Conservation (phyloP, 2,888 invertebrate species). For the Malthinus flaveolus region DNA sequence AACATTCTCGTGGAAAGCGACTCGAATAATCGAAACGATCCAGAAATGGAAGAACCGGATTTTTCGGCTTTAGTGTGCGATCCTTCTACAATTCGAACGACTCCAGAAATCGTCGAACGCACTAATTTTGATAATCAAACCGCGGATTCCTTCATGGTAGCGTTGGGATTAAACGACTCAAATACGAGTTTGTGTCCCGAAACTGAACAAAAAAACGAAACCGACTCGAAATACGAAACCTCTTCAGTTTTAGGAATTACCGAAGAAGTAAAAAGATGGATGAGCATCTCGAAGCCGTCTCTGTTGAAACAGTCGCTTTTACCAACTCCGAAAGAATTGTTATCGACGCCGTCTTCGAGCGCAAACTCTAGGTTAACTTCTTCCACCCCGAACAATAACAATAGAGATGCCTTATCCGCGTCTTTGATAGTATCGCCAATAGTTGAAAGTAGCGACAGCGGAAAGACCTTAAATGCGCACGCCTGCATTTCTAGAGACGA, state of each 20-base stretch:
- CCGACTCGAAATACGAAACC: constrained; percentile 3
- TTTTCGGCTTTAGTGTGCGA: background rate
- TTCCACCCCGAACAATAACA: constrained; percentile 21
- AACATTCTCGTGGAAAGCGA: background rate
- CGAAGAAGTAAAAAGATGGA: constrained; percentile 25
- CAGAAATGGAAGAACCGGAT: background rate
- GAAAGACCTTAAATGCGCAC: background rate
- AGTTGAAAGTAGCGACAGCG: background rate
- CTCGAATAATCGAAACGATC: background rate
- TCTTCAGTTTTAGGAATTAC: constrained; percentile 19
- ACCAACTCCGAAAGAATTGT: background rate
- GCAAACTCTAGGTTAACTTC: constrained; percentile 1
- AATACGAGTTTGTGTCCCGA: no score
- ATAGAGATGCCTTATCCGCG: background rate
- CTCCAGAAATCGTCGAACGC: constrained; percentile 5
- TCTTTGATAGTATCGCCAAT: constrained; percentile 8
- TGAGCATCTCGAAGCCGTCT: constrained; percentile 11
- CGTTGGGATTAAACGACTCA: constrained; percentile 35
- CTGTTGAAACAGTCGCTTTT: background rate
- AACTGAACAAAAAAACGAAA: background rate
- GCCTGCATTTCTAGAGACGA: background rate
- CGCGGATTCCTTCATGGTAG: constrained; percentile 45
- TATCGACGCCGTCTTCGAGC: background rate
- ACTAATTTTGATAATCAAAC: background rate
- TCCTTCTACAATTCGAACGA: background rate